phyloP scores from a whole-genome alignment of 1,140 invertebrate genomes.

The Teleogryllus occipitalis region DNA sequence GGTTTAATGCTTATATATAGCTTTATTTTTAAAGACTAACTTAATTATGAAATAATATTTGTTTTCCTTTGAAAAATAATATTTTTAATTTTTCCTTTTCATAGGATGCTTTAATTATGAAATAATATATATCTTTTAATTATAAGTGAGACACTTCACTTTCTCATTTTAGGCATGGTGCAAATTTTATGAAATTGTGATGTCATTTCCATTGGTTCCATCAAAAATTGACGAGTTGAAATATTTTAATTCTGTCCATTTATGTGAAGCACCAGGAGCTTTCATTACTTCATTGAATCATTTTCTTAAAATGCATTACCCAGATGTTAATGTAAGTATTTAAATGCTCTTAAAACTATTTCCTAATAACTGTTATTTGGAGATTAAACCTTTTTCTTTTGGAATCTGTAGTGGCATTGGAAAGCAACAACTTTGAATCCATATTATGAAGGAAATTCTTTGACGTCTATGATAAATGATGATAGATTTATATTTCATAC shows the following conservation, averaged over 20 bases:
- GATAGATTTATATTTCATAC: conserved; percentile 77
- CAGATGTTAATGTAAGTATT: conserved; percentile 42
- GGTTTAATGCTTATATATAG: no score
- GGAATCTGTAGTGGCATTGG: conserved; percentile 64
- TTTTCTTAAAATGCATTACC: conserved; percentile 54
- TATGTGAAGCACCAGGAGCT: conserved; percentile 92
- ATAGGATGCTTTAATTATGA: conserved; percentile 7
- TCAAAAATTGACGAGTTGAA: conserved; percentile 30
- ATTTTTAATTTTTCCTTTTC: conserved; percentile 4
- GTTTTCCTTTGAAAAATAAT: background rate
- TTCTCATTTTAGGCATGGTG: conserved; percentile 62
- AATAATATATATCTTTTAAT: conserved; percentile 9
- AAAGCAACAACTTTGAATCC: conserved; percentile 80
- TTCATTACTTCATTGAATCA: conserved; percentile 87
- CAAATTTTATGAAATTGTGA: conserved; percentile 80
- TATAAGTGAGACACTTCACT: conserved; percentile 21
- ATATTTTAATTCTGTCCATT: conserved; percentile 63
- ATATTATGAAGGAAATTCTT: conserved; percentile 77
- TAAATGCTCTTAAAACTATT: background rate
- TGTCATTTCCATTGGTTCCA: conserved; percentile 54
- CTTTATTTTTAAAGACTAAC: no score
- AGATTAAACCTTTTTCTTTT: background rate
- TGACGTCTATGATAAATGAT: conserved; percentile 67
- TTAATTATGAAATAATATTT: no score
- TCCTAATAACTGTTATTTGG: background rate